Evolutionary conservation across 2,113 vertebrate species (phyloP).

Genomic region (Desmodus rotundus): DNA sequence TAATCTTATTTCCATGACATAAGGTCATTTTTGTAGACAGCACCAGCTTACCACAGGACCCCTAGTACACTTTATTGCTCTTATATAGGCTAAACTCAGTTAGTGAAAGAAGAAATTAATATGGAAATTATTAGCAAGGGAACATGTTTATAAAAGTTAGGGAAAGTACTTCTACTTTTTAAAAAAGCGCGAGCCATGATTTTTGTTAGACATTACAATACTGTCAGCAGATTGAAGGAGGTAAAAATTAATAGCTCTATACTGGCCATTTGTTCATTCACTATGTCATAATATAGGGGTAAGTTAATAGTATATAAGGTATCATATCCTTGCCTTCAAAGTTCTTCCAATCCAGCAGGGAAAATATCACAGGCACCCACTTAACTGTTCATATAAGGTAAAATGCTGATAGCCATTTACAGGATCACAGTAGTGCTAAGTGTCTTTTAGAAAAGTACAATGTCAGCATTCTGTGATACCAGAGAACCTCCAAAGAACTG

Average conservation of each 20-base stretch:
- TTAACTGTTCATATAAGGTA: conserved; percentile 22
- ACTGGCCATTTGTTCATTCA: neutral
- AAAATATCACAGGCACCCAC: neutral
- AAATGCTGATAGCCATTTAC: conserved; percentile 28
- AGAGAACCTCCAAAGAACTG: neutral
- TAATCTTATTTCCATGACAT: neutral
- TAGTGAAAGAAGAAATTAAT: conserved; percentile 43
- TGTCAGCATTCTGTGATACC: neutral
- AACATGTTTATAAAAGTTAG: neutral
- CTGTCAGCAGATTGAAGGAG: neutral
- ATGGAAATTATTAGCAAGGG: neutral
- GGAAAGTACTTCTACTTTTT: neutral
- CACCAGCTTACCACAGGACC: neutral
- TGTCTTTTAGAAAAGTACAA: conserved; percentile 6
- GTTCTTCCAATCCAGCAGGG: neutral
- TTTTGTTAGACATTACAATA: conserved; percentile 13
- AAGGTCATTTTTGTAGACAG: neutral
- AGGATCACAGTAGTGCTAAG: neutral
- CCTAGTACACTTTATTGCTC: neutral
- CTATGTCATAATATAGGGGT: neutral
- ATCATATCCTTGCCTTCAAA: neutral
- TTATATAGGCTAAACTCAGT: neutral
- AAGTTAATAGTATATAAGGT: neutral
- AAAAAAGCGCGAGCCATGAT: neutral
- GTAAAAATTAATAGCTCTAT: neutral